A percentile compares a stretch with the other conserved stretches of the same genome.
These are phyloP conservation scores for Platanista minor DNA, from an alignment of 2,113 vertebrate species.

Conservation along the genomic window DNA sequence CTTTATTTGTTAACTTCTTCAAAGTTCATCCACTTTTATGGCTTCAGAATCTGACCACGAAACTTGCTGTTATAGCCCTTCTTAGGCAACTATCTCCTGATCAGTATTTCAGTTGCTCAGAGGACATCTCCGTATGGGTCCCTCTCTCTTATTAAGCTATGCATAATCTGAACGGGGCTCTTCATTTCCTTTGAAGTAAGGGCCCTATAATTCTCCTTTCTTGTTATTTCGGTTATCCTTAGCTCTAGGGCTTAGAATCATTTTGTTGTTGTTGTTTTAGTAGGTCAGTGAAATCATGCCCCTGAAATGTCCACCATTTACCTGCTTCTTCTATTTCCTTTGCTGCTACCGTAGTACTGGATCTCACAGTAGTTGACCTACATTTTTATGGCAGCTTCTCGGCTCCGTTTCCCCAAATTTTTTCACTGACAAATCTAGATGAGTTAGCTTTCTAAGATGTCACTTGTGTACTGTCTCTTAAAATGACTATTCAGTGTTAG, in stretches of 20 bases:
- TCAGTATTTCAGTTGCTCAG: background rate
- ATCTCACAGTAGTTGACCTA: background rate
- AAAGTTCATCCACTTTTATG: background rate
- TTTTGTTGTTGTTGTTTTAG: background rate
- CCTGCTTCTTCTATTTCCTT: background rate
- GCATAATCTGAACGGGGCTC: background rate
- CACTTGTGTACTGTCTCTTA: background rate
- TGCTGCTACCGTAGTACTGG: background rate
- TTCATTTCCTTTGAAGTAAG: background rate
- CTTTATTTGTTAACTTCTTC: background rate
- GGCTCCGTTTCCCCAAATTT: background rate
- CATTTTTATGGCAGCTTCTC: background rate
- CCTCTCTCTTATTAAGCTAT: background rate
- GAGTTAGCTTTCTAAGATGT: background rate
- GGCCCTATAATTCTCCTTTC: background rate
- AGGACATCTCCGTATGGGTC: background rate
- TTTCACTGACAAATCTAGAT: background rate
- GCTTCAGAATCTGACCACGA: background rate
- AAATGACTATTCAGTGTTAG: background rate
- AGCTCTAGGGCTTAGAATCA: background rate
- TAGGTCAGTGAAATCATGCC: background rate
- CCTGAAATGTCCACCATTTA: background rate
- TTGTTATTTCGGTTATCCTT: background rate
- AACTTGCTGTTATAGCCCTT: background rate
- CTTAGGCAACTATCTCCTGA: background rate